A percentile compares a stretch with the other conserved stretches of the same genome.
Evolutionary conservation across 2,113 vertebrate genomes (phyloP).

Genomic region (Leucopternis melanops): DNA sequence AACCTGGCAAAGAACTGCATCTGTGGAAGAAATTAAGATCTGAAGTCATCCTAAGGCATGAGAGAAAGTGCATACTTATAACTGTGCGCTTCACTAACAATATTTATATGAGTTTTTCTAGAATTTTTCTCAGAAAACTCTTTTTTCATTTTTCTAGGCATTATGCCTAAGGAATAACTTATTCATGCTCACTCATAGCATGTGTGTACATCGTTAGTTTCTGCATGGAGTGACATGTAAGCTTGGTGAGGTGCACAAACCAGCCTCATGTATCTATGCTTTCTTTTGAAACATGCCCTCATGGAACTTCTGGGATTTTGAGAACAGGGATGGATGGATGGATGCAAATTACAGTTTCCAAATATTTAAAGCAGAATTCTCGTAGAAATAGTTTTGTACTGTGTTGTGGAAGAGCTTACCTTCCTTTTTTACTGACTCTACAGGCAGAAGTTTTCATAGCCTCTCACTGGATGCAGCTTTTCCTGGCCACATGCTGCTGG

Average conservation of each 20-base stretch:
- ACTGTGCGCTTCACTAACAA: not conserved
- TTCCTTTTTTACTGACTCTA: not conserved
- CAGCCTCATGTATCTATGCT: not conserved
- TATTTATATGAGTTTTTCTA: not conserved
- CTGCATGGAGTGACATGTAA: not conserved
- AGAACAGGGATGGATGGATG: not conserved
- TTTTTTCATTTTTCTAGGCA: not conserved
- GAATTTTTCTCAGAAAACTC: not conserved
- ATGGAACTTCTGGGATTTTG: not conserved
- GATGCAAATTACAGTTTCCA: not conserved
- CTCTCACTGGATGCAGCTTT: not conserved
- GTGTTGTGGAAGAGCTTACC: not conserved
- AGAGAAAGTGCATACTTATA: not conserved
- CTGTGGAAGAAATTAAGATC: not conserved
- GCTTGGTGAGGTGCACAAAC: not conserved
- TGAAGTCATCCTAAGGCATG: not conserved
- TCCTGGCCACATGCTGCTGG: slow-evolving; percentile 18
- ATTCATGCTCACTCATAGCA: not conserved
- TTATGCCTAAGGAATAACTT: not conserved
- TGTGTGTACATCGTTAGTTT: not conserved
- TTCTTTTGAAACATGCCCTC: not conserved
- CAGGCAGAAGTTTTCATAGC: not conserved
- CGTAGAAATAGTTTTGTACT: not conserved
- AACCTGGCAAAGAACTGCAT: not conserved
- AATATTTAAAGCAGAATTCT: not conserved